Evolutionary conservation across 2,888 invertebrate species (phyloP).

Genomic region (Apamea monoglypha): DNA sequence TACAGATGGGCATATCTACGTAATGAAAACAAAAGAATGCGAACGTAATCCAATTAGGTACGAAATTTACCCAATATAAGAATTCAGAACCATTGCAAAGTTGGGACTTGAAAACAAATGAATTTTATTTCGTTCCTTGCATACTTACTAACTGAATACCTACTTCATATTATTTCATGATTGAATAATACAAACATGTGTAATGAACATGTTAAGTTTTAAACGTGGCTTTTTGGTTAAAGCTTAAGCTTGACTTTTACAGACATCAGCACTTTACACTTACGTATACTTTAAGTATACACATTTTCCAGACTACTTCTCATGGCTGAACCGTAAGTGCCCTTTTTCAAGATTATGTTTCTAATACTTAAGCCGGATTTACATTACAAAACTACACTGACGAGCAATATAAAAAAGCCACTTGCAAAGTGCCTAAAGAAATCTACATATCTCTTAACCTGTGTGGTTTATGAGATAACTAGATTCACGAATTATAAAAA

Average conservation of each 20-base stretch:
- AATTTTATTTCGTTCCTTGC: constrained; percentile 43
- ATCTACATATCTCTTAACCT: no score
- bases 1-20: constrained; percentile 42
- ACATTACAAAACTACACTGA: no score
- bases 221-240: neutral
- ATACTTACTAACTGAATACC: constrained; percentile 20
- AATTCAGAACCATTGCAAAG: constrained; percentile 50
- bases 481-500: no score
- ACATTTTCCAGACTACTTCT: neutral
- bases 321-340: neutral
- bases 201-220: constrained; percentile 33
- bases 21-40: constrained; percentile 60
- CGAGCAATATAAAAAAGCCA: no score
- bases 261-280: neutral
- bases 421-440: no score
- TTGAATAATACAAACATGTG: constrained; percentile 15
- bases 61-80: constrained; percentile 51
- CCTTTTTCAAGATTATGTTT: neutral
- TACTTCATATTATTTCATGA: constrained; percentile 34
- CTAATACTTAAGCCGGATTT: neutral
- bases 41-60: constrained; percentile 63
- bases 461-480: no score
- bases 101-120: constrained; percentile 45
- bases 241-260: neutral
- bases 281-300: no score